A percentile compares a stretch with the other conserved stretches of the same genome.
phyloP scores from a whole-genome alignment of 2,888 invertebrate genomes.

The Seladonia tumulorum region DNA sequence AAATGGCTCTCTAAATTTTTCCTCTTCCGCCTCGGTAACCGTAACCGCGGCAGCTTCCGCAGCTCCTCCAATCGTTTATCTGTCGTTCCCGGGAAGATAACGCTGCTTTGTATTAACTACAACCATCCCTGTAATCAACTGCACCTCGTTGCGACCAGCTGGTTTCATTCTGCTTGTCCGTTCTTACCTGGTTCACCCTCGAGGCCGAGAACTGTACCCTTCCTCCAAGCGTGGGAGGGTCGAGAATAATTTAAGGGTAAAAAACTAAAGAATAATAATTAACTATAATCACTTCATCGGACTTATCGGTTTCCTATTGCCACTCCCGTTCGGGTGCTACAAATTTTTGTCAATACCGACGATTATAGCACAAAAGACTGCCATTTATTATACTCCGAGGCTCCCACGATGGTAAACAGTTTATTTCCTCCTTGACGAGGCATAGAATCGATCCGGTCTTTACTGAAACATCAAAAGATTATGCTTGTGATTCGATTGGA shows the following conservation, averaged over 20 bases:
- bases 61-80: not conserved
- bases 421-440: not conserved
- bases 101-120: not conserved
- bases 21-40: slow-evolving; percentile 10
- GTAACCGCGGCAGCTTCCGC: slow-evolving; percentile 4
- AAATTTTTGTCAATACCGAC: not conserved
- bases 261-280: too few species aligned
- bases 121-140: slow-evolving; percentile 10
- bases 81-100: not conserved
- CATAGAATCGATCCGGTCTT: not conserved
- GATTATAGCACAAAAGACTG: not conserved
- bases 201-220: too few species aligned
- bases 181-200: not conserved
- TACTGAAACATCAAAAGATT: not conserved
- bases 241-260: too few species aligned
- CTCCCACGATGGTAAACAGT: not conserved
- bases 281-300: too few species aligned
- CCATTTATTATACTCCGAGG: not conserved
- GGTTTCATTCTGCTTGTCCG: not conserved
- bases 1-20: slow-evolving; percentile 43
- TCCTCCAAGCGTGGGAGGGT: not conserved
- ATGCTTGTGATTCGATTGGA: not conserved
- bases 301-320: slow-evolving; percentile 22
- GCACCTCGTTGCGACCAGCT: not conserved
- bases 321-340: slow-evolving; percentile 13